Conservation (phyloP, 2,888 invertebrate species). For the Incurvaria masculella region DNA sequence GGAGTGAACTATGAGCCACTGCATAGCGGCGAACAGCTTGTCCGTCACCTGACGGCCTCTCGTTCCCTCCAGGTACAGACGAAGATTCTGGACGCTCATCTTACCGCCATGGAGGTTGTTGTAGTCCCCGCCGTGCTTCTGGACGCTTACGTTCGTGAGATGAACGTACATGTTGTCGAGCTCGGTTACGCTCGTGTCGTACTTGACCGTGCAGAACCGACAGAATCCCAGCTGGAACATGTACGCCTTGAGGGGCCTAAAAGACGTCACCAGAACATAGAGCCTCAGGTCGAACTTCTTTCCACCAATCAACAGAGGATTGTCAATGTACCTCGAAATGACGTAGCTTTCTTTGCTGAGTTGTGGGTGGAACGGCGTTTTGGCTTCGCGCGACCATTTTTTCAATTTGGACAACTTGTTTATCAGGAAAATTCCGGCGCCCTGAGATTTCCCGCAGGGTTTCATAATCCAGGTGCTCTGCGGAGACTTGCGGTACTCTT, state of each 20-base stretch:
- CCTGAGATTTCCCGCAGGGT: slow-evolving; percentile 93
- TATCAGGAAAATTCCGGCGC: slow-evolving; percentile 93
- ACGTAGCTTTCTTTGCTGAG: slow-evolving; percentile 89
- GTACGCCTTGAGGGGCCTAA: slow-evolving; percentile 90
- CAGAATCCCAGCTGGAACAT: slow-evolving; percentile 92
- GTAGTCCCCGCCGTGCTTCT: slow-evolving; percentile 95
- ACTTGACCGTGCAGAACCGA: slow-evolving; percentile 94
- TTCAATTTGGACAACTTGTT: slow-evolving; percentile 93
- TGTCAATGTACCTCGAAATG: slow-evolving; percentile 95
- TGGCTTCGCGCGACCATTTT: slow-evolving; percentile 84
- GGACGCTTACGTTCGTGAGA: slow-evolving; percentile 96
- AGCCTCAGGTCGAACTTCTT: slow-evolving; percentile 94
- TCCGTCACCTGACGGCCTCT: slow-evolving; percentile 86
- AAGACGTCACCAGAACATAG: slow-evolving; percentile 91
- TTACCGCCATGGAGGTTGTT: slow-evolving; percentile 94
- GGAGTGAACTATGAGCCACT: slow-evolving; percentile 89
- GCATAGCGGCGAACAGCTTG: slow-evolving; percentile 82
- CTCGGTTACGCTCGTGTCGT: slow-evolving; percentile 84
- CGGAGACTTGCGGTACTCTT: slow-evolving; percentile 92
- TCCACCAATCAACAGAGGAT: slow-evolving; percentile 91
- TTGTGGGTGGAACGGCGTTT: slow-evolving; percentile 81
- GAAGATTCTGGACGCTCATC: slow-evolving; percentile 87
- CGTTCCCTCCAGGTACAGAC: slow-evolving; percentile 87
- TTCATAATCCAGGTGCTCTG: slow-evolving; percentile 98
- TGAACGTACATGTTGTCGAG: slow-evolving; percentile 93